Evolutionary conservation across 2,113 vertebrate species (phyloP), one percentile per base, ranked within the genome.

Genomic region (Pseudolaguvia tuberculata): DNA sequence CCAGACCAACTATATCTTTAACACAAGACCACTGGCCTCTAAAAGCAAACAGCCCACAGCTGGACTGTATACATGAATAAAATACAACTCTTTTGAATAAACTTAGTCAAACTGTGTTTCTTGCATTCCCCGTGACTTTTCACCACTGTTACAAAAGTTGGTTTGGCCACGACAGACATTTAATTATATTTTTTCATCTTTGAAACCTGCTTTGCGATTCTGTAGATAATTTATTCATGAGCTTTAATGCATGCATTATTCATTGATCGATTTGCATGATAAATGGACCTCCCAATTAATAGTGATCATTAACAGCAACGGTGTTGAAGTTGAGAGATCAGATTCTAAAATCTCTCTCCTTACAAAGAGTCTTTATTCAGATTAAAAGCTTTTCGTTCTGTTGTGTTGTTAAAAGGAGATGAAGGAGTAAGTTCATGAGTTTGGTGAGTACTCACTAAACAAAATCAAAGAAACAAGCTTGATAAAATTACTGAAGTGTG

Each of bases 161-260:
- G 57, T 77, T 51, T 81, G 79, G 81, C 71, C 59, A 76, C 78
- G 80, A 83, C 80, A 78, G 79, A 81, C 82, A 66, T 83, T 78
- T 78, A 78, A 81, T 82, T 82, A 66, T 75, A 85, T 85, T 80
- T 84, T 42, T 42, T 42, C 4, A 71, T 75, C 59, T 79, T 83
- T 81, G 67, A 75, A n/a, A 81, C 78, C 68, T 57, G 76, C 73
- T 85, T 76, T 76, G 75, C 75, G 75, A 83, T 80, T 79, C 70
- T 70, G 70, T 71, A 80, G 76, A 84, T 83, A 72, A 80, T 68
- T 68, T 84, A 83, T 85, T 85, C 78, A 83, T 79, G 76, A 81
- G 76, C 42, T 69, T 51, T 58, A 82, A 80, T 63, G 68, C 63
- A 79, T 82, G 75, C 76, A 83, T 83, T 82, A 82, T 84, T 81